A percentile compares a stretch with the other conserved stretches of the same genome.
These are phyloP conservation scores for Nyctibius bracteatus DNA, from an alignment of 2,113 vertebrate species.

Conservation along the genomic window DNA sequence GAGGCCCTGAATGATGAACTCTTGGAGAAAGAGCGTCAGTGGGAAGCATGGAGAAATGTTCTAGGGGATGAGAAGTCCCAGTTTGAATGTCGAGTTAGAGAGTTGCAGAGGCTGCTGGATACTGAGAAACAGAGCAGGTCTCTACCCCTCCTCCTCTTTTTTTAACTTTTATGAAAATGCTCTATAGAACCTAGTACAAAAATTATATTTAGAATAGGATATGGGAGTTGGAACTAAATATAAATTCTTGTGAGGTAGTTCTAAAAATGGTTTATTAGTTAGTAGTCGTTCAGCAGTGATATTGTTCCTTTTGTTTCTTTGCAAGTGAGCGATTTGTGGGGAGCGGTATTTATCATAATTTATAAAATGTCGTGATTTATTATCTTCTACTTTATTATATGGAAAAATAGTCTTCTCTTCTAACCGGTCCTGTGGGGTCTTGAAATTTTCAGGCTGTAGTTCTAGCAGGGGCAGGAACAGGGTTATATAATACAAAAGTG, in stretches of 20 bases:
- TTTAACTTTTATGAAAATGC: neutral
- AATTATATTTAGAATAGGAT: neutral
- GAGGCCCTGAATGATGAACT: constrained; percentile 96
- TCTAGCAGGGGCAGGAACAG: neutral
- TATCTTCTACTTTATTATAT: neutral
- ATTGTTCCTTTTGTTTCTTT: constrained; percentile 8
- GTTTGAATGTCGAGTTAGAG: constrained; percentile 90
- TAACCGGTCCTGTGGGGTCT: neutral
- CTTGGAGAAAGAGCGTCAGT: constrained; percentile 96
- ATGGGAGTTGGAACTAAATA: constrained; percentile 37
- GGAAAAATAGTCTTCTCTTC: neutral
- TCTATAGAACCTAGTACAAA: neutral
- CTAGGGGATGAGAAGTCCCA: constrained; percentile 96
- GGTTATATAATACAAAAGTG: neutral
- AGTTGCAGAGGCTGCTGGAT: constrained; percentile 93
- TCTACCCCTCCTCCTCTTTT: neutral
- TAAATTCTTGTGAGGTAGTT: neutral
- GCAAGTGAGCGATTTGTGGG: neutral
- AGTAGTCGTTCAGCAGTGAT: neutral
- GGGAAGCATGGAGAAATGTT: constrained; percentile 92
- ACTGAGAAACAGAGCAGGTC: constrained; percentile 97
- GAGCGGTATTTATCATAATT: constrained; percentile 15
- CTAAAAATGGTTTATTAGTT: constrained; percentile 9
- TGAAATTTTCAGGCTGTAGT: neutral
- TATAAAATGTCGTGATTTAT: constrained; percentile 8